Evolutionary conservation across 2,113 vertebrate genomes (phyloP), one percentile per base, ranked within the genome.

Genomic region (Narcine bancroftii): DNA sequence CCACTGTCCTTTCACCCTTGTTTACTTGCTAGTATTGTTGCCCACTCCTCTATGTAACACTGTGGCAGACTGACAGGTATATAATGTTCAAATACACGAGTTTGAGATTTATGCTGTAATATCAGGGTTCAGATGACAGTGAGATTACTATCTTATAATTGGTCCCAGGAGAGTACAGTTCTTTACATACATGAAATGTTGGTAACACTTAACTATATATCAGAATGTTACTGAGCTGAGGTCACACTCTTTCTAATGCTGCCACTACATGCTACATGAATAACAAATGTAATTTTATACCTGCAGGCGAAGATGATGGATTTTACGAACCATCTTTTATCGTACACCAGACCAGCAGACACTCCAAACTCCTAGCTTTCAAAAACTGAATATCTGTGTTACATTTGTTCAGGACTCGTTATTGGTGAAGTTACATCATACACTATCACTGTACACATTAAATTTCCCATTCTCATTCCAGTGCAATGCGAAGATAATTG

Each of bases 231-330:
- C 63, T 4, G 60, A 91, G 21, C 26, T 47, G 36, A 91, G 89
- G 47, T 91, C 87, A 39, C 87, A 91, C 63, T 91, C 63, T 29
- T 42, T 91, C 6, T 65, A 42, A 45, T 45, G 36, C 63, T 91
- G 65, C 71, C 89, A 91, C 89, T 91, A 69, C 89, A 91, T 56
- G 36, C 1, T 91, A 91, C 39, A 69, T 47, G 42, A 91, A 91
- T 71, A 63, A 42, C 21, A 66, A 26, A 69, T 69, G 24, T 47
- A 69, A 71, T 91, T 91, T 91, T 91, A 42, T 29, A 45, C 65
- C 66, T 91, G 42, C 6, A 33, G 42, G 42, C 71, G 42, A 69
- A 69, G 65, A 42, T 47, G 89, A n/a, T 36, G 81, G 47, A 71
- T 69, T 29, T 39, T 71, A 39, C 63, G 6, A 63, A 39, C 60